A percentile compares a stretch with the other conserved stretches of the same genome.
phyloP scores from a whole-genome alignment of 2,888 invertebrate species.

The Gnatocerus cornutus region DNA sequence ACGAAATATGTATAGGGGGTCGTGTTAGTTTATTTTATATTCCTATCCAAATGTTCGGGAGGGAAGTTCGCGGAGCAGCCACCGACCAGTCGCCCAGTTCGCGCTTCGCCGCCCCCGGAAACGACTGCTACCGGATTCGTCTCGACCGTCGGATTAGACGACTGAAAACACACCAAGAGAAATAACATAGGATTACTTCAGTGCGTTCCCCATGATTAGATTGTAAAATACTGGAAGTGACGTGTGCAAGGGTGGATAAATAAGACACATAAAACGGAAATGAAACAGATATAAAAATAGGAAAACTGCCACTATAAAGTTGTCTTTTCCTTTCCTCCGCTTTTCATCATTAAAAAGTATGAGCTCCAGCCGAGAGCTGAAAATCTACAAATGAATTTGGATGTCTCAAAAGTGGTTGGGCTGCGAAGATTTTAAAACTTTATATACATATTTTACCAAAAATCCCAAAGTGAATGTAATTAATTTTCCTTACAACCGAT shows the following conservation, averaged over 20 bases:
- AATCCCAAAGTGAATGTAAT: too few relatives aligned
- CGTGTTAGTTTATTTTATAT: conserved; percentile 71
- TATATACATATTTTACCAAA: not conserved
- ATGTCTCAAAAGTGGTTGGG: not conserved
- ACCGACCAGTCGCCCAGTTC: conserved; percentile 58
- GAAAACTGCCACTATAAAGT: conserved; percentile 69
- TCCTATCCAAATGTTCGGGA: conserved; percentile 70
- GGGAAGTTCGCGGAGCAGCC: conserved; percentile 64
- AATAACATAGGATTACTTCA: conserved; percentile 72
- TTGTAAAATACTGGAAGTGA: conserved; percentile 74
- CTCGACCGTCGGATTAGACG: conserved; percentile 55
- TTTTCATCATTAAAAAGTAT: conserved; percentile 52
- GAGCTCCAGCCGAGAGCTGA: conserved; percentile 7
- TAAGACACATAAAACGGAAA: conserved; percentile 73
- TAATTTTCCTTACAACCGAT: too few relatives aligned
- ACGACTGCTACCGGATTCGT: conserved; percentile 27
- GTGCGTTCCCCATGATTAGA: conserved; percentile 74
- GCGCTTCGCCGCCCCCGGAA: conserved; percentile 32
- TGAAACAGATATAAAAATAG: conserved; percentile 73
- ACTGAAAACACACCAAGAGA: conserved; percentile 70
- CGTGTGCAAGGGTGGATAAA: conserved; percentile 73
- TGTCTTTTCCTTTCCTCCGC: conserved; percentile 57
- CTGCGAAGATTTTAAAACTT: not conserved
- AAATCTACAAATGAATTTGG: conserved; percentile 9
- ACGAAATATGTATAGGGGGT: conserved; percentile 67